Conservation (phyloP, 1,140 invertebrate genomes). For the Tetramorium parvispinum region DNA sequence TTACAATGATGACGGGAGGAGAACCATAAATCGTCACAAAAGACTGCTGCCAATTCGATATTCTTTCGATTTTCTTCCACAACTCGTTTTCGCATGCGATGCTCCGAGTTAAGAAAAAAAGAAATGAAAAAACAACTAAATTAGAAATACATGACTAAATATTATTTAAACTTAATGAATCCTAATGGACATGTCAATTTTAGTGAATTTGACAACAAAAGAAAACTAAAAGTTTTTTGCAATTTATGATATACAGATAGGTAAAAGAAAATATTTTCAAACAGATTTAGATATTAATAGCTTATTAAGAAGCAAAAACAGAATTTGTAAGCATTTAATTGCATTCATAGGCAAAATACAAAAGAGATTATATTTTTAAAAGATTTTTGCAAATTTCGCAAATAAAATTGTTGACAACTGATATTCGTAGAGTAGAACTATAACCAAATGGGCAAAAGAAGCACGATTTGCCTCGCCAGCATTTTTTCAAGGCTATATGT, state of each 20-base stretch:
- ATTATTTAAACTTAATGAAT: not conserved
- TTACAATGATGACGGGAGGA: not conserved
- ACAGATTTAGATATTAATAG: not conserved
- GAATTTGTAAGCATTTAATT: not conserved
- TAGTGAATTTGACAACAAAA: not conserved
- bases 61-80: constrained; percentile 7
- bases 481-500: constrained; percentile 67
- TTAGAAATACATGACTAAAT: not conserved
- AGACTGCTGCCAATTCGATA: constrained; percentile 34
- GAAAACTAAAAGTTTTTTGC: not conserved
- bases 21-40: constrained; percentile 38
- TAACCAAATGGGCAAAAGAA: constrained; percentile 38
- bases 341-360: not conserved
- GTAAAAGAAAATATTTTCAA: not conserved
- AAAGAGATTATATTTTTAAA: not conserved
- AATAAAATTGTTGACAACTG: not conserved
- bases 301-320: not conserved
- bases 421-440: not conserved
- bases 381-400: not conserved
- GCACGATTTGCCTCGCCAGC: constrained; percentile 58
- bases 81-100: not conserved
- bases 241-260: not conserved
- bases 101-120: not conserved
- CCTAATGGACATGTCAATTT: not conserved
- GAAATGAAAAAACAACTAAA: not conserved